phyloP scores from a whole-genome alignment of 2,113 vertebrate genomes.

The Pao palembangensis region DNA sequence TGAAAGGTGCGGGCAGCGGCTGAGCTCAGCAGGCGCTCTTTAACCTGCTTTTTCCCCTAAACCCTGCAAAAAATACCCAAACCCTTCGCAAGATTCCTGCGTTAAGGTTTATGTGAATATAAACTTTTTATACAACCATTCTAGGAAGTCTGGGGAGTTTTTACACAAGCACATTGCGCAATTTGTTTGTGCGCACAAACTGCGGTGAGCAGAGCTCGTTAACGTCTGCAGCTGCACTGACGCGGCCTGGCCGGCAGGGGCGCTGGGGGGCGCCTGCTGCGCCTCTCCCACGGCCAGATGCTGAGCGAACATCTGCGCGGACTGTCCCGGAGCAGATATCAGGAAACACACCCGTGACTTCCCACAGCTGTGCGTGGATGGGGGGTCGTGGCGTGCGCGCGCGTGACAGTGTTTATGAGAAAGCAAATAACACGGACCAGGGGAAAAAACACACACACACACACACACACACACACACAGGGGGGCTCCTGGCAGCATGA shows the following conservation, averaged over 20 bases:
- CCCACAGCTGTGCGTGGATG: too few species aligned
- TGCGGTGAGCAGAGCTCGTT: too few species aligned
- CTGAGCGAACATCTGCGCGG: not conserved
- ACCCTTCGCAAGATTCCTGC: too few species aligned
- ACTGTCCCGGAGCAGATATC: too few species aligned
- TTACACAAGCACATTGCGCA: slow-evolving; percentile 62
- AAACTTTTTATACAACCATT: slow-evolving; percentile 52
- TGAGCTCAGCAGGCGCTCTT: too few species aligned
- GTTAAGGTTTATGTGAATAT: slow-evolving; percentile 30
- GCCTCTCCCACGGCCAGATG: not conserved
- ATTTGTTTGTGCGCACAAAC: slow-evolving; percentile 68
- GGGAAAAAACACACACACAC: slow-evolving; percentile 21
- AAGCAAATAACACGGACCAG: slow-evolving; percentile 53
- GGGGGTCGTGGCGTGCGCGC: not conserved
- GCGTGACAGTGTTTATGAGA: slow-evolving; percentile 1
- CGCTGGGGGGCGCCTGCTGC: not conserved
- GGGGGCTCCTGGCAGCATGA: slow-evolving; percentile 50
- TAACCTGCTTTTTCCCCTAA: too few species aligned
- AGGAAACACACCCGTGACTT: not conserved
- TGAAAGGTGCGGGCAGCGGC: too few species aligned
- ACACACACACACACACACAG: slow-evolving; percentile 36
- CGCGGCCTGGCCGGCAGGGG: slow-evolving; percentile 42
- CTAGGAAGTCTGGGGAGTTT: slow-evolving; percentile 41
- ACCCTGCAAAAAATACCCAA: too few species aligned
- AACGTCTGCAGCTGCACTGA: slow-evolving; percentile 39